Evolutionary conservation across 2,113 vertebrate species (phyloP).

Genomic region (Murina feae): DNA sequence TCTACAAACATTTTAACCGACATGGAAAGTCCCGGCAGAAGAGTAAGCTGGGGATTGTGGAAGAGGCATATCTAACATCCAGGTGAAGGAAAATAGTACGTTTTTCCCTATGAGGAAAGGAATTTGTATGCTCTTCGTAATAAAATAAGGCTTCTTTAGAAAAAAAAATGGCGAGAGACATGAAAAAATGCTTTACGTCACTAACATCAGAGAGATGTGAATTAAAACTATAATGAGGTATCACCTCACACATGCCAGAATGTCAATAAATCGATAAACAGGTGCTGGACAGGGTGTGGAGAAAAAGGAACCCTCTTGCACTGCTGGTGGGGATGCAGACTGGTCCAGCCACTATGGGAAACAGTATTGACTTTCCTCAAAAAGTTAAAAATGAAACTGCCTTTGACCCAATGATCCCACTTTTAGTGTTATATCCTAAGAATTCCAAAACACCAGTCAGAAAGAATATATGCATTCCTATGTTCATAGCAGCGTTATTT

Average conservation of each 20-base stretch:
- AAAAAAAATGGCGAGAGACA: neutral
- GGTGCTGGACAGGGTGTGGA: neutral
- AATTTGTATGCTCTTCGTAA: conserved; percentile 8
- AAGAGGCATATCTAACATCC: neutral
- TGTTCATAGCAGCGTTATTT: no score
- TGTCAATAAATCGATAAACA: neutral
- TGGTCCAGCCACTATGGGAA: neutral
- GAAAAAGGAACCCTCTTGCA: neutral
- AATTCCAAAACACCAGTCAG: no score
- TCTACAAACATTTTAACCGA: conserved; percentile 92
- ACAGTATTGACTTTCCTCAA: no score
- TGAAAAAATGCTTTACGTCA: no score
- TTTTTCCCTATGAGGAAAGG: neutral
- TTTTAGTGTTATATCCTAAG: no score
- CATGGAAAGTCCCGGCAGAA: conserved; percentile 87
- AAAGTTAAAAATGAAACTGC: no score
- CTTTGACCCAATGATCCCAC: no score
- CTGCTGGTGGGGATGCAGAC: neutral
- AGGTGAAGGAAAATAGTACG: neutral
- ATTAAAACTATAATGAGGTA: no score
- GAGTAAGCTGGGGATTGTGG: neutral
- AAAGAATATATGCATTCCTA: no score
- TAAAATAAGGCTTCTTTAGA: conserved; percentile 35
- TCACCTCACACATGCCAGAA: no score
- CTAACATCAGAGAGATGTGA: no score